Evolutionary conservation across 2,113 vertebrate species (phyloP).

Genomic region (Rhinopomastus cyanomelas): DNA sequence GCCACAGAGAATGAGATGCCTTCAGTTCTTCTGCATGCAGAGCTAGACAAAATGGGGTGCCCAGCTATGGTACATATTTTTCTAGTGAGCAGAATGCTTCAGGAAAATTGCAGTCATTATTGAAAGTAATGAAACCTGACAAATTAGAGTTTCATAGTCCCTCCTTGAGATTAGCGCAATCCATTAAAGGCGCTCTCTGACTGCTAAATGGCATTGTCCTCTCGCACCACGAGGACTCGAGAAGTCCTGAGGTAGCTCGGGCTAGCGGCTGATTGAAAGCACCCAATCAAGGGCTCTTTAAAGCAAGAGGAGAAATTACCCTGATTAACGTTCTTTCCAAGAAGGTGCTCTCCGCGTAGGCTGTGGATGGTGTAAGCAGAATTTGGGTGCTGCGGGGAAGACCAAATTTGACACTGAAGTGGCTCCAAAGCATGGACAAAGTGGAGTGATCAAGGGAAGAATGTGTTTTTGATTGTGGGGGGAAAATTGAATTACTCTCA

Average conservation of each 20-base stretch:
- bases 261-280: slow-evolving; percentile 46
- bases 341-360: slow-evolving; percentile 36
- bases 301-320: slow-evolving; percentile 40
- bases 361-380: slow-evolving; percentile 55
- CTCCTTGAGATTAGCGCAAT: slow-evolving; percentile 55
- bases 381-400: slow-evolving; percentile 38
- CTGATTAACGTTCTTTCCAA: slow-evolving; percentile 64
- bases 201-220: slow-evolving; percentile 51
- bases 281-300: slow-evolving; percentile 23
- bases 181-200: slow-evolving; percentile 56
- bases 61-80: slow-evolving; percentile 34
- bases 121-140: slow-evolving; percentile 71
- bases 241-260: slow-evolving; percentile 28
- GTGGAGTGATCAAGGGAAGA: slow-evolving; percentile 34
- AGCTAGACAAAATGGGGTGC: slow-evolving; percentile 34
- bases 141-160: slow-evolving; percentile 61
- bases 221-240: slow-evolving; percentile 16
- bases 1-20: neutral
- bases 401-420: slow-evolving; percentile 56
- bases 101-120: slow-evolving; percentile 49
- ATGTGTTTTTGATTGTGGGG: slow-evolving; percentile 58
- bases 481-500: slow-evolving; percentile 52
- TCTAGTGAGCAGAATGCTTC: slow-evolving; percentile 51
- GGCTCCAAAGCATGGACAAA: slow-evolving; percentile 17
- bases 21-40: slow-evolving; percentile 1